phyloP scores from a whole-genome alignment of 1,140 invertebrate species.

The Drosophila prosaltans region DNA sequence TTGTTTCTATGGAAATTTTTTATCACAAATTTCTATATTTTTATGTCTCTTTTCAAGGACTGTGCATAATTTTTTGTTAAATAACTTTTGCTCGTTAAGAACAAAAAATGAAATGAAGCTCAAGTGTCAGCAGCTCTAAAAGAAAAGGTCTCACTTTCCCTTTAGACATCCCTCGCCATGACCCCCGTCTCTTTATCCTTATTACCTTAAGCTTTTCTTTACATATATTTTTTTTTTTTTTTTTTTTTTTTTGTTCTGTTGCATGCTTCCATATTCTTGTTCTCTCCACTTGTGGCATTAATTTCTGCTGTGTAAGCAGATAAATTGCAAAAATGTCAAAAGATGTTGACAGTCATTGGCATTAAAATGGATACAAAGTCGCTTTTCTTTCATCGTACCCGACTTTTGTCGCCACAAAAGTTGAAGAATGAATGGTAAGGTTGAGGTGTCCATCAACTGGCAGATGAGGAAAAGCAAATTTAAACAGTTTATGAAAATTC shows the following conservation, averaged over 20 bases:
- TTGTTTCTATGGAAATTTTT: not conserved
- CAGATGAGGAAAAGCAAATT: constrained; percentile 33
- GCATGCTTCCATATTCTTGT: constrained; percentile 46
- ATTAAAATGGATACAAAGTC: constrained; percentile 62
- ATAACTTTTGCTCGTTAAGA: constrained; percentile 39
- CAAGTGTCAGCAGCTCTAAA: constrained; percentile 37
- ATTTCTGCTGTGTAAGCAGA: constrained; percentile 78
- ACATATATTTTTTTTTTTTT: not conserved
- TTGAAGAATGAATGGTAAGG: constrained; percentile 8
- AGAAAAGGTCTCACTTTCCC: constrained; percentile 20
- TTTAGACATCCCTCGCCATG: not conserved
- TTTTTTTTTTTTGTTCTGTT: constrained; percentile 34
- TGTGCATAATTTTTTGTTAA: constrained; percentile 49
- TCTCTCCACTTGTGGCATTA: constrained; percentile 71
- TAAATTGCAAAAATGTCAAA: constrained; percentile 72
- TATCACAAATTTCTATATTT: constrained; percentile 8
- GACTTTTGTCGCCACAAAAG: constrained; percentile 27
- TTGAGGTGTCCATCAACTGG: constrained; percentile 50
- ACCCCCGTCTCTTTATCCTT: not conserved
- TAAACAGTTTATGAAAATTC: constrained; percentile 33
- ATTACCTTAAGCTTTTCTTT: constrained; percentile 8
- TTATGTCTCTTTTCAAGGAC: constrained; percentile 20
- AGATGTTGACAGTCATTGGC: constrained; percentile 72
- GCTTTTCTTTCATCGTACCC: constrained; percentile 39
- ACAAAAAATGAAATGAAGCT: constrained; percentile 19